phyloP scores from a whole-genome alignment of 2,888 invertebrate species.

The Eilema griseolum region DNA sequence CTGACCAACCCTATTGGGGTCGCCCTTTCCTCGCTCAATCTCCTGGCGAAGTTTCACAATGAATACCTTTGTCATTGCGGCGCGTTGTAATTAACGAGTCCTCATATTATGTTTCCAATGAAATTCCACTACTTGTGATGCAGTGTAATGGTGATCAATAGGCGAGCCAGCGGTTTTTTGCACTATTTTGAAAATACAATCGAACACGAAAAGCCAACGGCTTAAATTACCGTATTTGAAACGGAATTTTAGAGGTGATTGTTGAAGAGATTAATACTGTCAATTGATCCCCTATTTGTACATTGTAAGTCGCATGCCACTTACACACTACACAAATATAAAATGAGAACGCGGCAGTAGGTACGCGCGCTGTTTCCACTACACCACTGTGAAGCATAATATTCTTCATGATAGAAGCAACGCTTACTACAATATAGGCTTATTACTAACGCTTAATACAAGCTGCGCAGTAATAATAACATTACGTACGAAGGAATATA shows the following conservation, averaged over 20 bases:
- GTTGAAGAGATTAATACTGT: too few species aligned
- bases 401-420: background rate
- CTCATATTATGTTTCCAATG: background rate
- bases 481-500: background rate
- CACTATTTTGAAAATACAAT: background rate
- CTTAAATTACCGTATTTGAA: too few species aligned
- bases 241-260: too few species aligned
- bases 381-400: background rate
- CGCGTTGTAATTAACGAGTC: slow-evolving; percentile 1
- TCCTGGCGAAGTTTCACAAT: background rate
- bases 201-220: background rate
- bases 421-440: too few species aligned
- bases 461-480: background rate
- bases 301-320: too few species aligned
- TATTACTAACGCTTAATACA: too few species aligned
- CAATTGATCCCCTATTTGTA: too few species aligned
- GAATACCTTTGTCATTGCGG: background rate
- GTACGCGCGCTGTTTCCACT: too few species aligned
- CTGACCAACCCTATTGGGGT: background rate
- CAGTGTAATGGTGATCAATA: background rate
- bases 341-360: too few species aligned
- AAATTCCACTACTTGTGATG: background rate
- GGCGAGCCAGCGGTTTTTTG: background rate
- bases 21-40: background rate
- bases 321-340: too few species aligned